Base-by-base conservation (phyloP, 2,888 invertebrate species). In the Tenthredo mesomela region DNA sequence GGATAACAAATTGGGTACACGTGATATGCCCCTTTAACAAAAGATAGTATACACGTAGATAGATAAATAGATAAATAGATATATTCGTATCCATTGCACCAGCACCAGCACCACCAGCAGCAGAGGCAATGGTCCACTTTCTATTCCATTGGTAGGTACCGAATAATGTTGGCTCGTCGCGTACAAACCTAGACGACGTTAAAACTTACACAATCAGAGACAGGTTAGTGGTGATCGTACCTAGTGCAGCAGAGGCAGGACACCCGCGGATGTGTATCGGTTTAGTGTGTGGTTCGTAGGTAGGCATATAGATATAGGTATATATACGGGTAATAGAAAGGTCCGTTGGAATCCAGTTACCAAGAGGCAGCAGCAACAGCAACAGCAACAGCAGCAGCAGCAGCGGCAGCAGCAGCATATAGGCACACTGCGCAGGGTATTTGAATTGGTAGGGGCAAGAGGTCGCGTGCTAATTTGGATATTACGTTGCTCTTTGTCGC, bases 291-390 rank as follows among this genome's bases (percentile, higher is more conserved):
- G 37, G 21, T 21, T 80, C 21, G 58, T 50, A 33, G 80, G 40
- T 47, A 25, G 80, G 29, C 40, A 61, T 15, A 10, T 43, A 18
- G 65, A 29, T 58, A 29, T 58, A 47, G 80, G 61, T 82, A 12
- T 58, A 43, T 58, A 37, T 82, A 82, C 82, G 43, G 70, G 70
- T 70, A 54, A 83, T 85, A 75, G 85, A 85, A 85, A 85, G 85
- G 85, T 84, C 83, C 75, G 61, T 82, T 85, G 85, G 85, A 85
- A 85, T 85, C 85, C 85, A 85, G 85, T 85, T 85, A 85, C 80
- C 70, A 82, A 47, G 58, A 61, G 61, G 37, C 58, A 80, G 29
- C 77, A n/a, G 33, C 6, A 33, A 18, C 77, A 43, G 6, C 77
- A 54, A 3, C 50, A 18, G 29, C 75, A 18, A 18, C 50, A 50